These are phyloP conservation scores for Nomia melanderi DNA, from an alignment of 1,140 invertebrate species.

Conservation along the genomic window DNA sequence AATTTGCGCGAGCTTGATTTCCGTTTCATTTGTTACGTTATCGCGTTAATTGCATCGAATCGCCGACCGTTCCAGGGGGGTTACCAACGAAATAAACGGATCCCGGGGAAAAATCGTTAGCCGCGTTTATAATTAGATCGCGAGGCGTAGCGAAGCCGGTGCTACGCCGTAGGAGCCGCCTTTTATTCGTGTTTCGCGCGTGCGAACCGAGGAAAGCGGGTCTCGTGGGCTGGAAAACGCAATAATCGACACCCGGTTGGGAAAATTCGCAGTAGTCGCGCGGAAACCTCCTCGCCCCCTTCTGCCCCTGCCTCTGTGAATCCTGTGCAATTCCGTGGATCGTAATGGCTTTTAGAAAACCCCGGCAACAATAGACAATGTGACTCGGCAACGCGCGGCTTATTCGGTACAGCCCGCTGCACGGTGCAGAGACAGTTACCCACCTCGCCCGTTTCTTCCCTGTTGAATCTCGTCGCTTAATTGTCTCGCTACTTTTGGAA, in stretches of 20 bases:
- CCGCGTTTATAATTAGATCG: slow-evolving; percentile 18
- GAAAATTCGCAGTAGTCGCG: slow-evolving; percentile 52
- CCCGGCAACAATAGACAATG: slow-evolving; percentile 57
- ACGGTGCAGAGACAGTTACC: slow-evolving; percentile 9
- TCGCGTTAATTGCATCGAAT: slow-evolving; percentile 24
- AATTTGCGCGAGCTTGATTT: slow-evolving; percentile 15
- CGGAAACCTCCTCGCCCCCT: background rate
- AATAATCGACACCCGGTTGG: slow-evolving; percentile 45
- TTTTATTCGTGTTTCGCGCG: background rate
- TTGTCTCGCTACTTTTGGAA: background rate
- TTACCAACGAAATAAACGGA: background rate
- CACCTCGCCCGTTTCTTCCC: background rate
- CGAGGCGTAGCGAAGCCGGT: too few relatives aligned
- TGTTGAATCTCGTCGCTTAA: background rate
- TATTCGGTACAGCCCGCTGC: slow-evolving; percentile 34
- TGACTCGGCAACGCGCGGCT: slow-evolving; percentile 19
- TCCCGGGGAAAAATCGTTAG: background rate
- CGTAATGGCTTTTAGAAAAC: slow-evolving; percentile 43
- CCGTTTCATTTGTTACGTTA: slow-evolving; percentile 20
- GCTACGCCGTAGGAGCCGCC: background rate
- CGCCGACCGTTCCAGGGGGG: background rate
- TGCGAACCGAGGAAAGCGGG: slow-evolving; percentile 20
- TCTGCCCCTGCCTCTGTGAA: slow-evolving; percentile 46
- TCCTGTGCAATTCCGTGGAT: slow-evolving; percentile 30
- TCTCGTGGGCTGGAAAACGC: slow-evolving; percentile 45